These are phyloP conservation scores for Circaetus cinerascens DNA, from an alignment of 2,113 vertebrate genomes.

Conservation along the genomic window DNA sequence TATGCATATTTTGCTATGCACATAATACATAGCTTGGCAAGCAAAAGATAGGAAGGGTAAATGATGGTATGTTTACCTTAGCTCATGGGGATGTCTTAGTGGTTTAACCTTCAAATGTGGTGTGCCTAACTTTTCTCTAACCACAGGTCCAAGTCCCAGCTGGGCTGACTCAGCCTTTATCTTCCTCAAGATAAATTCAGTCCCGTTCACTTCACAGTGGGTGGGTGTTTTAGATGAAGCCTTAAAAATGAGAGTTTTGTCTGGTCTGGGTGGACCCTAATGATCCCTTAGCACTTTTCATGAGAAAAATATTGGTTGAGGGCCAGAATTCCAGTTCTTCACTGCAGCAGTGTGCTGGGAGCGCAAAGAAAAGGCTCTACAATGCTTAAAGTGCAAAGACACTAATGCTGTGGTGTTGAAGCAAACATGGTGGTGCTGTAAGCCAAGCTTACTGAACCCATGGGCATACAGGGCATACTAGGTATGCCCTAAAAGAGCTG, in stretches of 20 bases:
- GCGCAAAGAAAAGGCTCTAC: background rate
- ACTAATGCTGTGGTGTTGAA: background rate
- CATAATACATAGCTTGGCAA: constrained; percentile 43
- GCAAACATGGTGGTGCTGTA: rapidly evolving
- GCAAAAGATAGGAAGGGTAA: constrained; percentile 47
- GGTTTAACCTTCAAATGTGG: constrained; percentile 57
- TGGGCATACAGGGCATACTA: background rate
- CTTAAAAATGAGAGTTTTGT: constrained; percentile 32
- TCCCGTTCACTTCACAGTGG: constrained; percentile 30
- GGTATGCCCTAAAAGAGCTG: background rate
- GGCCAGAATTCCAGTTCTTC: background rate
- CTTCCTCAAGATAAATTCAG: constrained; percentile 53
- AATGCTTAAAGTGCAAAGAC: background rate
- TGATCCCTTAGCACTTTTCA: constrained; percentile 40
- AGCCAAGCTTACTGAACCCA: background rate
- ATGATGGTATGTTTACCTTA: constrained; percentile 54
- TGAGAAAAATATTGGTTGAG: constrained; percentile 15
- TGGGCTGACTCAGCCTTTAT: constrained; percentile 64
- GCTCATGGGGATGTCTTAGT: constrained; percentile 36
- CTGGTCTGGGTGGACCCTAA: constrained; percentile 21
- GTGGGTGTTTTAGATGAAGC: constrained; percentile 44
- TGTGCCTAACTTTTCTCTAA: constrained; percentile 45
- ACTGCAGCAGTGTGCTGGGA: background rate
- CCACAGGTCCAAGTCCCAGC: constrained; percentile 13
- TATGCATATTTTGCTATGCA: constrained; percentile 13